Conservation (phyloP, 2,888 invertebrate species). For the Pseudeuparius sepicola region DNA sequence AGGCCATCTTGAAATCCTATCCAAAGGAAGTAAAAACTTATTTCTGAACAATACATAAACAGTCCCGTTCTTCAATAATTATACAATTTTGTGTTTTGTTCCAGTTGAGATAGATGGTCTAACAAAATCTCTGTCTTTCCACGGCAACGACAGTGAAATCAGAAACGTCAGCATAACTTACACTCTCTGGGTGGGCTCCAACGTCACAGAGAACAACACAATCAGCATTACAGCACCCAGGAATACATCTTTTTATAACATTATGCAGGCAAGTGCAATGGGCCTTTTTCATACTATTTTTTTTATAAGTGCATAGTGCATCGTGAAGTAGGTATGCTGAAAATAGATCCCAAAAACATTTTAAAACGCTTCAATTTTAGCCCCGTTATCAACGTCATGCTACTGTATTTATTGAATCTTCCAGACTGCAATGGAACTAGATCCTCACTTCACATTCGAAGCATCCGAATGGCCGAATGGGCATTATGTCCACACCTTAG, state of each 20-base stretch:
- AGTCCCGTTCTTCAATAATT: too few relatives aligned
- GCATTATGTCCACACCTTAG: conserved; percentile 81
- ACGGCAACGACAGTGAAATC: conserved; percentile 49
- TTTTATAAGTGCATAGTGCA: too few relatives aligned
- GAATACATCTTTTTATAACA: conserved; percentile 51
- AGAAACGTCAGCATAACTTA: conserved; percentile 72
- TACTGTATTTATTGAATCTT: conserved; percentile 1
- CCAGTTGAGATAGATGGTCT: conserved; percentile 36
- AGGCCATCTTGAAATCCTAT: too few relatives aligned
- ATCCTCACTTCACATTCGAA: conserved; percentile 48
- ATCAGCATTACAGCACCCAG: conserved; percentile 64
- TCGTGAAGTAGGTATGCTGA: too few relatives aligned
- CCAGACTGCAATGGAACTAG: conserved; percentile 64
- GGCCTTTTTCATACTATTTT: too few relatives aligned
- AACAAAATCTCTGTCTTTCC: conserved; percentile 33
- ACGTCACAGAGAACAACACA: conserved; percentile 72
- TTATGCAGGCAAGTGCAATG: conserved; percentile 57
- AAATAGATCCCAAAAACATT: conserved; percentile 1
- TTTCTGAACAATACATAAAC: too few relatives aligned
- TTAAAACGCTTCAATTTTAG: too few relatives aligned
- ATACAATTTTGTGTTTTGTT: conserved; percentile 25
- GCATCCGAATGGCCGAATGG: conserved; percentile 89
- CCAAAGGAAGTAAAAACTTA: too few relatives aligned
- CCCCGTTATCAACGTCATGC: too few relatives aligned
- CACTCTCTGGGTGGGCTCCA: conserved; percentile 81